Base-by-base conservation (phyloP, 1,140 invertebrate genomes). In the Drosophila navojoa region DNA sequence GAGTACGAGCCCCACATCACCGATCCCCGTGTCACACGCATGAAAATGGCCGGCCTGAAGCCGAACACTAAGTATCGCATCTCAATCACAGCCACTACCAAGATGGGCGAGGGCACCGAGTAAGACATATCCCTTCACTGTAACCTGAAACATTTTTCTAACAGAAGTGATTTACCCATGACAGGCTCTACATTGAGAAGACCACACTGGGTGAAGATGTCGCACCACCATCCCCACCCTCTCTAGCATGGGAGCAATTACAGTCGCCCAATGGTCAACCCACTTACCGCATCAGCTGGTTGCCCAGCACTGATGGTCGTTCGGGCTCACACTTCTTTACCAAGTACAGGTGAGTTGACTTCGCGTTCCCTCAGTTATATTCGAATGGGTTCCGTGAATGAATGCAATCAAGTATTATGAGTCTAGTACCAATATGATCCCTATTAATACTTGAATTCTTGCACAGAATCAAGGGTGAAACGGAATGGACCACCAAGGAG, bases 41-140 rank as follows among this genome's bases (percentile, higher is more conserved):
- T 96, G 32, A 98, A 98, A 93, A 93, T 99, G 60, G 96, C 97
- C 11, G 96, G 96, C 2, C 92, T 99, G 15, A 94, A 96, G 71
- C 95, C 97, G 0, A 95, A 95, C 70, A 97, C 97, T 0, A 98
- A 98, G 85, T 99, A 99, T 91, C 93, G 98, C 35, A 95, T 99
- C 58, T 95, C 95, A 79, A 96, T 97, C 61, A 93, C 94, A 57
- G 98, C 97, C 1, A 96, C 95, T 13, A 99, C 98, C 0, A 94
- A 93, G 62, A 95, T 95, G 54, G 98, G 98, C 3, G 95, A 96
- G 87, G 98, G 98, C 19, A 95, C 96, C 73, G 94, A 95, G 94
- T 95, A 92, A 93, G 93, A 92, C 1, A 29, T 58, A 19, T 3
- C 25, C 16, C 27, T 0, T 7, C 3, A 13, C 5, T 55, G 10